Evolutionary conservation across 2,113 vertebrate genomes (phyloP).

Genomic region (Rhea americana): DNA sequence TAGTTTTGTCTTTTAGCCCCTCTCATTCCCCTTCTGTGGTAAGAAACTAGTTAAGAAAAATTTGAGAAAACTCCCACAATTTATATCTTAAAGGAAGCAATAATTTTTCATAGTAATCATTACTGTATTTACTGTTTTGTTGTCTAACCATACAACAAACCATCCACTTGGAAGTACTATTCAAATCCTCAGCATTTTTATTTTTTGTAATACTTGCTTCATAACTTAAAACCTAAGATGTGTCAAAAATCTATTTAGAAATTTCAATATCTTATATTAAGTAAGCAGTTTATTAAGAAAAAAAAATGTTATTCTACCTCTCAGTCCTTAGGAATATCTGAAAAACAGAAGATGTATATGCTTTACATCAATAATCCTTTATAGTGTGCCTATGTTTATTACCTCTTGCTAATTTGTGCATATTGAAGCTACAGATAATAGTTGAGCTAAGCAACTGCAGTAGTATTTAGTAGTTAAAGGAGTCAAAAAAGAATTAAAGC

Average conservation of each 20-base stretch:
- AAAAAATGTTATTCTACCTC: neutral
- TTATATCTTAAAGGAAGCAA: neutral
- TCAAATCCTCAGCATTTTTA: neutral
- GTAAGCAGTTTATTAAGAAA: neutral
- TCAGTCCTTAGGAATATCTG: neutral
- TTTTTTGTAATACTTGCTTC: neutral
- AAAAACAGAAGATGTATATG: neutral
- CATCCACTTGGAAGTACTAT: neutral
- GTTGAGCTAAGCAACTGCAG: neutral
- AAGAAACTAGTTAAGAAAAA: conserved; percentile 10
- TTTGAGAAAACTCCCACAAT: neutral
- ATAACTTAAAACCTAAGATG: neutral
- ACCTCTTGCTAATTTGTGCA: neutral
- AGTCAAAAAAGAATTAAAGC: neutral
- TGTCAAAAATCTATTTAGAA: neutral
- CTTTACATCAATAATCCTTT: neutral
- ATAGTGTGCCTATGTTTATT: neutral
- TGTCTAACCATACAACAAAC: no score
- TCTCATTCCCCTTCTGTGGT: neutral
- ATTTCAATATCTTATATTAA: neutral
- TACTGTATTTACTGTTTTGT: neutral
- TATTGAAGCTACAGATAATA: neutral
- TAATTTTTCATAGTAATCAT: neutral
- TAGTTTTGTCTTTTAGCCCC: neutral
- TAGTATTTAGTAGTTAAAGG: conserved; percentile 18